Conservation (phyloP, 2,113 vertebrate species). For the Pedionomus torquatus region DNA sequence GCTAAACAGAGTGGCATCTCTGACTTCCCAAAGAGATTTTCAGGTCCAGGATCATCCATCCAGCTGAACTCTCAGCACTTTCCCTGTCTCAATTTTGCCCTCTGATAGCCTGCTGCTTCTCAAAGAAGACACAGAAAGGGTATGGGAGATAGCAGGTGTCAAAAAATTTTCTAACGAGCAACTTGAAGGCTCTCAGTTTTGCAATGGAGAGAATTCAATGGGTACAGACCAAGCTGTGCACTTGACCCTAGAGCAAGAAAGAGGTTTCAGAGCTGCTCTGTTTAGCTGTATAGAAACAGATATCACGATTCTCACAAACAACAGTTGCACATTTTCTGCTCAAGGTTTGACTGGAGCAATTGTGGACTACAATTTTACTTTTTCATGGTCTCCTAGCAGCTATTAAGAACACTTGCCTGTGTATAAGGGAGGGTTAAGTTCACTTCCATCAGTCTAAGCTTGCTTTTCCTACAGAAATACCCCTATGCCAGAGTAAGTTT, state of each 20-base stretch:
- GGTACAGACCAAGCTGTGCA: background rate
- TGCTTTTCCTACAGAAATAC: background rate
- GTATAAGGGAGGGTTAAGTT: background rate
- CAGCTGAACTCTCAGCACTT: background rate
- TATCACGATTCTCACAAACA: background rate
- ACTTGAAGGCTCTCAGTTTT: background rate
- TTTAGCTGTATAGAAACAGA: background rate
- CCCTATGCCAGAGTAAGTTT: background rate
- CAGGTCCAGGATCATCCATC: background rate
- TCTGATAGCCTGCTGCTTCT: background rate
- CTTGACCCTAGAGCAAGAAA: background rate
- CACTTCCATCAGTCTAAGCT: background rate
- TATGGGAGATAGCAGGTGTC: background rate
- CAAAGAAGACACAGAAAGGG: background rate
- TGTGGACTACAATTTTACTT: background rate
- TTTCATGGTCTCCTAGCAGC: background rate
- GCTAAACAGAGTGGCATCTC: background rate
- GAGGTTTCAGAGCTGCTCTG: background rate
- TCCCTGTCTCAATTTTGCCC: background rate
- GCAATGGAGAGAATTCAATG: background rate
- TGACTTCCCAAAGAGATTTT: background rate
- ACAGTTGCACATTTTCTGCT: background rate
- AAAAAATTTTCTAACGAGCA: background rate
- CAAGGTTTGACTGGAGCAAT: background rate
- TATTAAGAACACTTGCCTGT: background rate